Conservation (phyloP, 2,113 vertebrate species). For the Onychostruthus taczanowskii region DNA sequence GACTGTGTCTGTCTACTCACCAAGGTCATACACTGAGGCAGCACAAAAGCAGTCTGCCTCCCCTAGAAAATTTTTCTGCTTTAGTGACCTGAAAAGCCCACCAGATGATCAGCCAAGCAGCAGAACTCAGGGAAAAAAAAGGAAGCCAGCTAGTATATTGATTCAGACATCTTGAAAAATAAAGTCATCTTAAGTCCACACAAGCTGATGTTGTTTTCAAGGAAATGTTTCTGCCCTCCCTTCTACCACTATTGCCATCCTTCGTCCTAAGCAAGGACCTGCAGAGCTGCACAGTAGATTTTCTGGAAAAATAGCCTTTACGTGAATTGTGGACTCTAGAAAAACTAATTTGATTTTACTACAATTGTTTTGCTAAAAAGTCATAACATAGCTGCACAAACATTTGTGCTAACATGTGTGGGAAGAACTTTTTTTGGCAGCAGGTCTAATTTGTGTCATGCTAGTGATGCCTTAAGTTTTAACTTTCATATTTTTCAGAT, state of each 20-base stretch:
- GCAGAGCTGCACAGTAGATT: background rate
- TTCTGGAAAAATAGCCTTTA: background rate
- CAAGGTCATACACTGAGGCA: too few relatives aligned
- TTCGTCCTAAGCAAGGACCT: background rate
- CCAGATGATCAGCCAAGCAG: background rate
- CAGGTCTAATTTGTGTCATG: background rate
- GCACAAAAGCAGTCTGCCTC: background rate
- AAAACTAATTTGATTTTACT: background rate
- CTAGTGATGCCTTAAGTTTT: background rate
- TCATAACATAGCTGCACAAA: background rate
- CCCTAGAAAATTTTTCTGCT: background rate
- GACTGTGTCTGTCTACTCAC: background rate
- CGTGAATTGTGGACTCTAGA: background rate
- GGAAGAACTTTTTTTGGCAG: background rate
- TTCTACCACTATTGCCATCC: background rate
- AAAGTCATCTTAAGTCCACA: background rate
- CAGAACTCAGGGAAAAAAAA: background rate
- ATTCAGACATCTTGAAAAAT: background rate
- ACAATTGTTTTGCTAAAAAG: background rate
- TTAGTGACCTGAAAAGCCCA: background rate
- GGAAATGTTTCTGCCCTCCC: background rate
- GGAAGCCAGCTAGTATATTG: too few relatives aligned
- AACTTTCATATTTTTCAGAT: background rate
- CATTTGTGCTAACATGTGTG: background rate
- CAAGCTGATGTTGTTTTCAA: background rate